phyloP scores from a whole-genome alignment of 2,797 vertebrate species.

The Agapornis canus region DNA sequence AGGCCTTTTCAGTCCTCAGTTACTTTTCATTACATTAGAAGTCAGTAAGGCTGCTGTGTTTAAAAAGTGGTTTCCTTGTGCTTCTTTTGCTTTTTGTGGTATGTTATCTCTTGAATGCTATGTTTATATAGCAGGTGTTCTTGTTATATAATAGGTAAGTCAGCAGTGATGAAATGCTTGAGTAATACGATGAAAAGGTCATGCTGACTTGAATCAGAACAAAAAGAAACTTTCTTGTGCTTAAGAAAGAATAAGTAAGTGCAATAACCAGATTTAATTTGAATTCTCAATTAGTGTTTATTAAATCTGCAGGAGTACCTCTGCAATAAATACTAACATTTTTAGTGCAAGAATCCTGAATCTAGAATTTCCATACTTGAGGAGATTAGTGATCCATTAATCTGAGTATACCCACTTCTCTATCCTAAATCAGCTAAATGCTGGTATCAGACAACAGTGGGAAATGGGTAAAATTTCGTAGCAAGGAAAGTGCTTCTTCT shows the following conservation, averaged over 20 bases:
- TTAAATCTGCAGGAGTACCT: background rate
- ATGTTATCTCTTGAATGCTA: background rate
- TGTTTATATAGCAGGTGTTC: background rate
- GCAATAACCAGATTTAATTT: background rate
- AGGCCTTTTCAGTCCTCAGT: background rate
- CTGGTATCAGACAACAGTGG: background rate
- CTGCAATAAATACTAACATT: background rate
- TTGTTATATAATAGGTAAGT: background rate
- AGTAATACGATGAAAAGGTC: background rate
- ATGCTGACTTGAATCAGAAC: background rate
- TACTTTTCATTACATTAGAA: background rate
- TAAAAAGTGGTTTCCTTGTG: background rate
- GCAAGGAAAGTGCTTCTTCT: background rate
- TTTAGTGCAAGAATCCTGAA: background rate
- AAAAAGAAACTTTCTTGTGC: background rate
- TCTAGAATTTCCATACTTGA: background rate
- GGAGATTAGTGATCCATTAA: background rate
- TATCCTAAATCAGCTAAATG: background rate
- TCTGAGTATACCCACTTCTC: background rate
- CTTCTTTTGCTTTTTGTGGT: background rate
- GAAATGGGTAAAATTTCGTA: background rate
- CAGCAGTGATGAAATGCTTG: background rate
- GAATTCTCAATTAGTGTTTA: background rate
- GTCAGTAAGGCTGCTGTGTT: background rate
- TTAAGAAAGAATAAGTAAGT: background rate